Evolutionary conservation across 2,797 vertebrate genomes (phyloP), one percentile per base, ranked within the genome.

Genomic region (Gymnoscopelus microlampas): DNA sequence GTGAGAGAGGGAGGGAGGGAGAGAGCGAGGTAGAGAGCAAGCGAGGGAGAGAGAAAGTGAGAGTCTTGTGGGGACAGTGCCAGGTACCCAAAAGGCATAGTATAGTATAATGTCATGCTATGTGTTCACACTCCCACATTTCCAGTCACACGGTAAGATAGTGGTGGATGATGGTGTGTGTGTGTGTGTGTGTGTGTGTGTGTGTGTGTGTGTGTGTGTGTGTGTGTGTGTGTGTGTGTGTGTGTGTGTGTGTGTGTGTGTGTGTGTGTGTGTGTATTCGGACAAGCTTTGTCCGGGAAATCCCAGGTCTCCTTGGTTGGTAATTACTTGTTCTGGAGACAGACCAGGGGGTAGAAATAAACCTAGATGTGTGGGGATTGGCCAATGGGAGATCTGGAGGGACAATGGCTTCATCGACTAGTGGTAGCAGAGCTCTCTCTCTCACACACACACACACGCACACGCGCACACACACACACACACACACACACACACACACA

Each of bases 241-340:
- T 44, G 39, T 9, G 7, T 44, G 39, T 44, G 39, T 9, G 39
- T 44, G 39, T 44, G 39, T 9, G 39, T 44, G 39, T 9, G 39
- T 8, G 39, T 8, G 39, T 44, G 39, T 44, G 39, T 44, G 39
- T 39, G 35, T 3, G 11, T 14, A 13, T 70, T 70, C 63, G 6
- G 76, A 84, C 86, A 82, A 91, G 87, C 79, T 79, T 78, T 80
- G 86, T 89, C 70, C 79, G 81, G 78, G 71, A 80, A 81, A 71
- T 83, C 74, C 76, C 70, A 63, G 74, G 81, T 88, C 84, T 88
- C 71, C 66, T 63, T 72, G 76, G 72, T 82, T 74, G 64, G 78
- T 90, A 92, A 91, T 92, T 89, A 88, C 82, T 72, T 84, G 84
- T 84, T 70, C 76, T 79, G 70, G 19, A 19, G 19, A 79, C 71